Conservation (phyloP, 2,888 invertebrate genomes). For the Tanypteryx hageni region DNA sequence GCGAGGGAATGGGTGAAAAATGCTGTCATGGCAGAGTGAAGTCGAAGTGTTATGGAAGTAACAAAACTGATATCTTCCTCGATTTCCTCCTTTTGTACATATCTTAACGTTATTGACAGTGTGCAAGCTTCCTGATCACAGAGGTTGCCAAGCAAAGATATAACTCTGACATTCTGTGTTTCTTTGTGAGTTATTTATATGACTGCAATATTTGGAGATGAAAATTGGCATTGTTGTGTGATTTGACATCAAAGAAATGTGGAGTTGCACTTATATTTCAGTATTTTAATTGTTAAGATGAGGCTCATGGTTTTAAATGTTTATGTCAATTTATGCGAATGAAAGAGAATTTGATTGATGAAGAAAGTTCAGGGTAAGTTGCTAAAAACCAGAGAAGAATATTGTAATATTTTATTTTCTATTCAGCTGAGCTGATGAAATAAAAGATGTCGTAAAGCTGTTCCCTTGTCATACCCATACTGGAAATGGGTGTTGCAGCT, state of each 20-base stretch:
- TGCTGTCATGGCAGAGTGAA: neutral
- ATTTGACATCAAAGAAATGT: conserved; percentile 47
- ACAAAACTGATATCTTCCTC: conserved; percentile 1
- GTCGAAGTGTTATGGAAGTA: conserved; percentile 32
- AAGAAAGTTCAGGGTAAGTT: conserved; percentile 57
- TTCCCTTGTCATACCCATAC: conserved; percentile 52
- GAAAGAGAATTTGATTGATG: conserved; percentile 4
- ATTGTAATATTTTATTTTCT: conserved; percentile 55
- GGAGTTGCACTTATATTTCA: conserved; percentile 63
- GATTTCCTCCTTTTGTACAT: conserved; percentile 60
- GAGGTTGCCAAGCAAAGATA: conserved; percentile 22
- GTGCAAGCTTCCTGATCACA: conserved; percentile 43
- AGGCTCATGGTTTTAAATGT: conserved; percentile 60
- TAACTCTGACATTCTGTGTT: conserved; percentile 23
- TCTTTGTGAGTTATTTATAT: conserved; percentile 36
- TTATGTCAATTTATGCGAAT: conserved; percentile 37
- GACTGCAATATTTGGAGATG: conserved; percentile 31
- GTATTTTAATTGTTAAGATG: conserved; percentile 63
- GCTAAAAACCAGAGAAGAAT: conserved; percentile 55
- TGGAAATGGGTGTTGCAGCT: conserved; percentile 47
- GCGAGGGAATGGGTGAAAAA: conserved; percentile 4
- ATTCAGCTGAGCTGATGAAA: conserved; percentile 51
- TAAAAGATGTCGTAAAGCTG: conserved; percentile 27
- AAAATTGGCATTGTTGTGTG: conserved; percentile 52
- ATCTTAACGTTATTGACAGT: conserved; percentile 50